Evolutionary conservation across 2,797 vertebrate genomes (phyloP).

Genomic region (Oryzias dopingdopingensis): DNA sequence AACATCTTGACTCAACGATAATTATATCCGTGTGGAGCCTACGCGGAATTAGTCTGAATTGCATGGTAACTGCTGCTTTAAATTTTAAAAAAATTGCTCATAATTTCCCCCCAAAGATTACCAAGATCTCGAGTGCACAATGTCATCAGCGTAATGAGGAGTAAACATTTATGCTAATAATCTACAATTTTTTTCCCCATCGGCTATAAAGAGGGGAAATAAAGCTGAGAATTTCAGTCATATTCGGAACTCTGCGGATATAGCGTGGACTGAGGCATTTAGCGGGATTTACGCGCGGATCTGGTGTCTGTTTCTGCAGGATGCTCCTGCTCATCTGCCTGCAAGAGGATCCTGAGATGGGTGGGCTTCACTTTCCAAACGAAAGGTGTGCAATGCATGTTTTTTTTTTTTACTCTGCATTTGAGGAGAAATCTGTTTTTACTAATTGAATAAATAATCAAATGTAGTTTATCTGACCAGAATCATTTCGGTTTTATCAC

Average conservation of each 20-base stretch:
- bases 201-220: constrained; percentile 99
- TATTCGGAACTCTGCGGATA: constrained; percentile 91
- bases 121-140: constrained; percentile 99
- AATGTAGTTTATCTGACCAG: too few species aligned
- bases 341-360: constrained; percentile 65
- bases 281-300: constrained; percentile 77
- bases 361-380: constrained; percentile 72
- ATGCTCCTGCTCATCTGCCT: constrained; percentile 67
- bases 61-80: constrained; percentile 99
- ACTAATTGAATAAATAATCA: too few species aligned
- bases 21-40: constrained; percentile 99
- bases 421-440: constrained; percentile 38
- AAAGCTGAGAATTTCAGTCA: constrained; percentile 98
- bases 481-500: too few species aligned
- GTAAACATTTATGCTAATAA: constrained; percentile 99
- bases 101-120: constrained; percentile 99
- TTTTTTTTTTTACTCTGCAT: constrained; percentile 57
- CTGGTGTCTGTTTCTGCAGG: constrained; percentile 42
- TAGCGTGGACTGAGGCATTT: constrained; percentile 75
- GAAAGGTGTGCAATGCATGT: constrained; percentile 79
- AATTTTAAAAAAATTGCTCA: constrained; percentile 99
- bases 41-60: constrained; percentile 99
- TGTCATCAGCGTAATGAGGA: constrained; percentile 99
- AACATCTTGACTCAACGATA: constrained; percentile 99
- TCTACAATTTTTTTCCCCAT: constrained; percentile 97